phyloP scores from a whole-genome alignment of 2,797 vertebrate species.

The Enteromius unitaeniatus region DNA sequence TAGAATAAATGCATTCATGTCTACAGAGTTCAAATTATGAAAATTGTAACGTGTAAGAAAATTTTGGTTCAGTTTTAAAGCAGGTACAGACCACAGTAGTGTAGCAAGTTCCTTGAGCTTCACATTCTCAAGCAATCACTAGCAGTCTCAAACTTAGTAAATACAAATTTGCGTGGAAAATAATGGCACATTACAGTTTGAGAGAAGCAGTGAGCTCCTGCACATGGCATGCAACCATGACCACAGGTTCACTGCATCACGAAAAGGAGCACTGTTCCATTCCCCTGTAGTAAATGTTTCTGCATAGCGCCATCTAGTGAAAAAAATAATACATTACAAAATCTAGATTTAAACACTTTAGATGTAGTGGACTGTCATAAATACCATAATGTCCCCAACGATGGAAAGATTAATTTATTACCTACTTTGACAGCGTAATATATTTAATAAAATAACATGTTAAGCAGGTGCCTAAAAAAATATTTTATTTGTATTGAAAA shows the following conservation, averaged over 20 bases:
- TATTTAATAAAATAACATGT: neutral
- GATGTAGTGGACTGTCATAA: neutral
- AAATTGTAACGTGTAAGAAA: neutral
- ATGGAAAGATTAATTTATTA: neutral
- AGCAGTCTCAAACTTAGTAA: neutral
- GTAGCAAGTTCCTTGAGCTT: neutral
- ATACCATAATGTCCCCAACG: neutral
- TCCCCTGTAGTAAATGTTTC: conserved; percentile 10
- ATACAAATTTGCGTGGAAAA: neutral
- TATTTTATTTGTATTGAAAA: neutral
- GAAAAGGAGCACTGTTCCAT: neutral
- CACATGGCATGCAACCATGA: conserved; percentile 23
- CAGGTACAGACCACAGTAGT: neutral
- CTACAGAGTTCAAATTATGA: neutral
- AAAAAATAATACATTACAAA: neutral
- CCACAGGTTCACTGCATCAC: conserved; percentile 13
- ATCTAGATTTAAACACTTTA: neutral
- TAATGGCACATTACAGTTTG: conserved; percentile 15
- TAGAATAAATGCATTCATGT: neutral
- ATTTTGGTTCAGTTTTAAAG: neutral
- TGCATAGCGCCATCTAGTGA: conserved; percentile 41
- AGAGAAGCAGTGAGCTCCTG: neutral
- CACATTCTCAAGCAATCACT: neutral
- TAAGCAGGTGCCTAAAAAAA: neutral
- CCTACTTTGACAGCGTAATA: neutral